phyloP scores from a whole-genome alignment of 2,797 vertebrate species.

The Pachyuromys duprasi region DNA sequence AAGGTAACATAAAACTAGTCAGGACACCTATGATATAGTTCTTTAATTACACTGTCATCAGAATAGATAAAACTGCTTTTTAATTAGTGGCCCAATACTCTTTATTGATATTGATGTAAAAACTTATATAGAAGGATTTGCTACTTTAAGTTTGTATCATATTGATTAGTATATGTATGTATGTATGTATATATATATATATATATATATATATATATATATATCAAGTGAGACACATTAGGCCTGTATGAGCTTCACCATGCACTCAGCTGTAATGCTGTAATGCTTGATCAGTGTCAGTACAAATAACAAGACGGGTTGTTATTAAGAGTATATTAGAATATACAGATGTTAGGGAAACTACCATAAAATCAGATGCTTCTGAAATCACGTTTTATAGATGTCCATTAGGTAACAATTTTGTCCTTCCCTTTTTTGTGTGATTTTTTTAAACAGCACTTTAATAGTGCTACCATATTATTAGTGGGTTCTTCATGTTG shows the following conservation, averaged over 20 bases:
- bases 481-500: neutral
- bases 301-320: neutral
- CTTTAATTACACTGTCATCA: neutral
- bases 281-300: slow-evolving; percentile 67
- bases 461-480: neutral
- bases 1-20: neutral
- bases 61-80: neutral
- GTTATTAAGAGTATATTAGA: neutral
- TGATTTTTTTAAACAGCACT: slow-evolving; percentile 8
- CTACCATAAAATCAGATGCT: neutral
- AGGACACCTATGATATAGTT: neutral
- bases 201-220: too few relatives aligned
- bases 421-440: neutral
- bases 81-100: neutral
- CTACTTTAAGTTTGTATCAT: neutral
- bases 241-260: neutral
- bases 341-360: neutral
- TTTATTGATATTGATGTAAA: neutral
- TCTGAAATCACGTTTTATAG: slow-evolving; percentile 33
- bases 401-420: neutral
- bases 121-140: slow-evolving; percentile 13
- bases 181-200: too few relatives aligned
- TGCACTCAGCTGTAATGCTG: slow-evolving; percentile 27
- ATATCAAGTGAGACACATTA: slow-evolving; percentile 18
- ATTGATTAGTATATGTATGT: neutral